These are phyloP conservation scores for Pilophorus perplexus DNA, from an alignment of 2,888 invertebrate species.

Conservation along the genomic window DNA sequence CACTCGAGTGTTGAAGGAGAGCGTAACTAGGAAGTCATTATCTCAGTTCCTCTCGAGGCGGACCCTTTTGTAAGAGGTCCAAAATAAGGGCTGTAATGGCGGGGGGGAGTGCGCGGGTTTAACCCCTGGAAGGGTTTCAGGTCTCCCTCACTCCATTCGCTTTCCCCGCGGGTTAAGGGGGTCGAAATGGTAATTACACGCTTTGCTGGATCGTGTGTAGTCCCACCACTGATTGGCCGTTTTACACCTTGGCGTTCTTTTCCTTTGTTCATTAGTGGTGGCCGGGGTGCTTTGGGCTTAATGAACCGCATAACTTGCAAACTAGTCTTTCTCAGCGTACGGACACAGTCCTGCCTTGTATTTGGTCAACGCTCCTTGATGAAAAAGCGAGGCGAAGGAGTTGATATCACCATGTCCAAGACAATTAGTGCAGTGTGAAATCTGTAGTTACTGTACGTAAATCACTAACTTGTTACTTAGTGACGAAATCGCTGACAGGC, in stretches of 20 bases:
- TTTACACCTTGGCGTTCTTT: constrained; percentile 14
- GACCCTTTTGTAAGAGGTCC: constrained; percentile 11
- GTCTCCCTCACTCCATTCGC: neutral
- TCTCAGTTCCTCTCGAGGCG: constrained; percentile 14
- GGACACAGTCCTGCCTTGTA: too few relatives aligned
- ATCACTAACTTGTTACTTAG: too few relatives aligned
- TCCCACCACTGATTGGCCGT: constrained; percentile 23
- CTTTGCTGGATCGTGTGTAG: constrained; percentile 28
- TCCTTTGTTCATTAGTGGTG: constrained; percentile 22
- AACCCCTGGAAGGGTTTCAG: neutral
- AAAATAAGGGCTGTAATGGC: constrained; percentile 11
- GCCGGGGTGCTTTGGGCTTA: neutral
- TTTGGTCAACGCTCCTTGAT: too few relatives aligned
- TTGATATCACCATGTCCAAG: too few relatives aligned
- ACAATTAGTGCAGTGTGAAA: too few relatives aligned
- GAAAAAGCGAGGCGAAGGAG: too few relatives aligned
- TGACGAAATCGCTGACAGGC: too few relatives aligned
- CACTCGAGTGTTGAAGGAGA: constrained; percentile 35
- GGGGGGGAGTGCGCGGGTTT: constrained; percentile 1
- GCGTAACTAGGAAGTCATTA: constrained; percentile 38
- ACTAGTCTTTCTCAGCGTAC: constrained; percentile 6
- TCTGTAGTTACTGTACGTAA: too few relatives aligned
- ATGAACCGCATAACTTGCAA: constrained; percentile 28
- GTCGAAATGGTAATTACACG: constrained; percentile 37
- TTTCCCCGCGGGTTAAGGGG: constrained; percentile 10